phyloP scores from a whole-genome alignment of 2,888 invertebrate genomes.

The Tenthredo mesomela region DNA sequence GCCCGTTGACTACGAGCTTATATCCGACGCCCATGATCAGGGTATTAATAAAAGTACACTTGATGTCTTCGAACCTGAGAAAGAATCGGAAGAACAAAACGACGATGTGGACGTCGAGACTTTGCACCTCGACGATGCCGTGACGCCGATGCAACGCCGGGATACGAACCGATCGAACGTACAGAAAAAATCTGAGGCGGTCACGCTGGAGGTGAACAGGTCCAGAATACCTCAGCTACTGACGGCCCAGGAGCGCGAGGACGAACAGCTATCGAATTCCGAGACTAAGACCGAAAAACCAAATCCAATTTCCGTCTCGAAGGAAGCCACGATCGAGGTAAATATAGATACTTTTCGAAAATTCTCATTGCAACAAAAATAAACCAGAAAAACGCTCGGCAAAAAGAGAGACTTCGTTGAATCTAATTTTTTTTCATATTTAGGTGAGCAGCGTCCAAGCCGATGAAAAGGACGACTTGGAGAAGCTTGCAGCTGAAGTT shows the following conservation, averaged over 20 bases:
- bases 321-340: conserved; percentile 59
- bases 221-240: conserved; percentile 49
- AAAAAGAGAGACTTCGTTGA: not conserved
- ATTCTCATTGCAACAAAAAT: not conserved
- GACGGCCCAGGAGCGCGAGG: conserved; percentile 39
- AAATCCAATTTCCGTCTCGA: conserved; percentile 58
- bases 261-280: conserved; percentile 20
- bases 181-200: conserved; percentile 47
- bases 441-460: conserved; percentile 30
- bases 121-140: conserved; percentile 35
- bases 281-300: conserved; percentile 42
- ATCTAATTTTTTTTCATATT: not conserved
- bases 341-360: conserved; percentile 23
- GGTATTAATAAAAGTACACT: not conserved
- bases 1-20: conserved; percentile 33
- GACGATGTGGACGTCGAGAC: conserved; percentile 10
- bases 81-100: not conserved
- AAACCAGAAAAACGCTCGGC: not conserved
- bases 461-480: conserved; percentile 57
- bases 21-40: conserved; percentile 2
- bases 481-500: conserved; percentile 63
- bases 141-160: conserved; percentile 44
- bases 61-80: not conserved
- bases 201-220: conserved; percentile 50
- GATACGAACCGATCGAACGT: conserved; percentile 41